Base-by-base conservation (phyloP, 2,797 vertebrate genomes). In the Characodon lateralis region DNA sequence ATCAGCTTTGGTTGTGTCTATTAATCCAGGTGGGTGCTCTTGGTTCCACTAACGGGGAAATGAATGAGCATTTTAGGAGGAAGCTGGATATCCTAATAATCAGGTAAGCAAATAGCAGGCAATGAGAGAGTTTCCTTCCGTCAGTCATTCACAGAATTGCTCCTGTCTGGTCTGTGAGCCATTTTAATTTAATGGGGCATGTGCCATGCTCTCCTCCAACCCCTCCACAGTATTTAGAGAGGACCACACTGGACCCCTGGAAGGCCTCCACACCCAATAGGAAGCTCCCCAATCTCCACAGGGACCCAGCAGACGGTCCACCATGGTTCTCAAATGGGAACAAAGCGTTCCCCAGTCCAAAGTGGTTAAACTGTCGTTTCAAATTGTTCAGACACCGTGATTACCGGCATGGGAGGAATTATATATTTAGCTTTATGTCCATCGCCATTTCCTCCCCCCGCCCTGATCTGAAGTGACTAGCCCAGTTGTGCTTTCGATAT, bases 281-380 rank as follows among this genome's bases (percentile, higher is more conserved):
- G 87, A 91, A 89, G 81, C 88, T 90, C 86, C 81, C 82, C 82
- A 66, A 83, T 78, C 87, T 75, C 87, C 75, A 41, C 20, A 73
- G 69, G 84, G 79, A 83, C 84, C 91, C 87, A 87, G 93, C 92
- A 91, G 92, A 88, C 86, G 43, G 80, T 86, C 85, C 83, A 77
- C 71, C 82, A 83, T 31, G 82, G 87, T 85, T 87, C 94, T 91
- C 90, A 91, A 82, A 81, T 81, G 71, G 51, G 93, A 94, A 95
- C 86, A 93, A 94, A 86, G 88, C 90, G 91, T 85, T 77, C 93
- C 95, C 96, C 95, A 97, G 96, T 96, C 93, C 95, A 93, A 96
- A 95, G 95, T 95, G 95, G 96, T 97, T 97, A 96, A 97, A 94
- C 96, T 97, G 97, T 97, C 97, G 95, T 95, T 95, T 96, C 71